Base-by-base conservation (phyloP, 1,140 invertebrate genomes). In the Hypsibius dujardini region DNA sequence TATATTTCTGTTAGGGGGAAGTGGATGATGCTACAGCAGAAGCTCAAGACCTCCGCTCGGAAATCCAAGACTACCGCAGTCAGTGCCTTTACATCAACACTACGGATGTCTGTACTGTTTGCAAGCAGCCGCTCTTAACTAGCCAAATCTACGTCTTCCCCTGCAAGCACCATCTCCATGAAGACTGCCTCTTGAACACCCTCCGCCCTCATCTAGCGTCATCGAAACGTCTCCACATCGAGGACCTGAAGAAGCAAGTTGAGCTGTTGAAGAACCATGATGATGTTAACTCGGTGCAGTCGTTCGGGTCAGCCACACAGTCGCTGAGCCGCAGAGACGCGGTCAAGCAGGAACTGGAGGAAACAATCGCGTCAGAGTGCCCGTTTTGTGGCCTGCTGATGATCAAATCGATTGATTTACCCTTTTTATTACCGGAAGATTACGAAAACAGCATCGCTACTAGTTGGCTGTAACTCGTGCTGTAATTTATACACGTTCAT, bases 101-200 rank as follows among this genome's bases (percentile, higher is more conserved):
- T 1, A 79, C 84, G 60, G 91, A 95, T 75, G 82, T 82, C 50
- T 98, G 95, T 78, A 84, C 85, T 69, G 82, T 88, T 59, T 98
- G 95, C 80, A 83, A 84, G 15, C 84, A 87, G 71, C 87, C 87
- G 73, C 80, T 97, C 28, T 80, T 96, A 73, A 82, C 88, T 42
- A 83, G 88, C 69, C 87, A 90, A 2, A 97, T 97, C 81, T 96
- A 95, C 77, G 80, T 91, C 71, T 98, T 98, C 79, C 90, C 91
- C 0, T 98, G 95, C 81, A 85, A 86, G 46, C 95, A 98, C 80
- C 87, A 86, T 77, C 96, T 97, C 79, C 95, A 98, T 79, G 84
- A 85, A 46, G 91, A 95, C 79, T 98, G 95, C 80, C 82, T 98
- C n/a, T n/a, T n/a, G n/a, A n/a, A n/a, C n/a, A n/a, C n/a, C n/a